phyloP scores from a whole-genome alignment of 1,140 invertebrate species.

The Ditylenchus dipsaci region DNA sequence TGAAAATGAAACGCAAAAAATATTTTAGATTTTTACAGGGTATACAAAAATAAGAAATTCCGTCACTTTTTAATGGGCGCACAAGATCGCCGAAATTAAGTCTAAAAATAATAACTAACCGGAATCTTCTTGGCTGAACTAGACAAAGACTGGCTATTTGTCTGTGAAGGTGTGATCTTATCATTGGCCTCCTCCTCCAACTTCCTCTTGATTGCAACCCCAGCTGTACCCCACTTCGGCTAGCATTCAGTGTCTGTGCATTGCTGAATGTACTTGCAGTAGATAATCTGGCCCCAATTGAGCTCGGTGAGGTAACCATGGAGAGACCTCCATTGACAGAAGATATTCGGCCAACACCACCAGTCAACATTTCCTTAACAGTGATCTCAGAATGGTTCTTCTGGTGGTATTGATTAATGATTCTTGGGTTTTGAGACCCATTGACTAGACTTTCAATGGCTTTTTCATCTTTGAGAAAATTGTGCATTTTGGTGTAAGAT shows the following conservation, averaged over 20 bases:
- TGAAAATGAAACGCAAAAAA: too few relatives aligned
- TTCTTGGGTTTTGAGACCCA: background rate
- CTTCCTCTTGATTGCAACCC: background rate
- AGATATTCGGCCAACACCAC: background rate
- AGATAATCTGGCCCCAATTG: too few relatives aligned
- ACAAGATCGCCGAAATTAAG: background rate
- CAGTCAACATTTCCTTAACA: background rate
- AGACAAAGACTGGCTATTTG: background rate
- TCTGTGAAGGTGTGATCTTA: background rate
- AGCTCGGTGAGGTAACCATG: too few relatives aligned
- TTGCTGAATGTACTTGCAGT: too few relatives aligned
- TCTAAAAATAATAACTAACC: constrained; percentile 18
- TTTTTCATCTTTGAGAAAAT: constrained; percentile 73
- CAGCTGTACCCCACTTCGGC: background rate
- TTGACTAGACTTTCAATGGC: background rate
- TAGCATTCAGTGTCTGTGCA: background rate
- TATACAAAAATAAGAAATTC: too few relatives aligned
- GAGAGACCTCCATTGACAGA: too few relatives aligned
- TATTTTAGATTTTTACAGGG: too few relatives aligned
- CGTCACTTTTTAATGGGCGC: too few relatives aligned
- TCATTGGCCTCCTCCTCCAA: background rate
- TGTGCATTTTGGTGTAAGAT: constrained; percentile 93
- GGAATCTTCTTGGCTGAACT: constrained; percentile 36
- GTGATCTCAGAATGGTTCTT: background rate
- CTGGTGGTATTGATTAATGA: background rate